These are phyloP conservation scores for Anthopleura xanthogrammica DNA, from an alignment of 92 coral and sea anemone species.

Conservation along the genomic window DNA sequence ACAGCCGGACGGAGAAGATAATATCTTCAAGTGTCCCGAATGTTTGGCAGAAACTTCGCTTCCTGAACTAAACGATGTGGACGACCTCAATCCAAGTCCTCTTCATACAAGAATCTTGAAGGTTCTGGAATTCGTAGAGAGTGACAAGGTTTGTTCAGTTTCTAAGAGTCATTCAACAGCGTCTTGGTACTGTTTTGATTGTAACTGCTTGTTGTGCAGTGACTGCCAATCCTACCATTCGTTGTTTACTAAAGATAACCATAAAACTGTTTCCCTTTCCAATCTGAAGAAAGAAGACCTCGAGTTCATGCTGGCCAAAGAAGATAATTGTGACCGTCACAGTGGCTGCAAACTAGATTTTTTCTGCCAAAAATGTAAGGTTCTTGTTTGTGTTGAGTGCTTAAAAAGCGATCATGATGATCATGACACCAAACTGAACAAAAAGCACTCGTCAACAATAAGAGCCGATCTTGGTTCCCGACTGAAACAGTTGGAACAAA, in stretches of 20 bases:
- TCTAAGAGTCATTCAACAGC: conserved; percentile 18
- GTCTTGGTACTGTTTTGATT: conserved; percentile 18
- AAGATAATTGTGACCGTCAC: conserved; percentile 11
- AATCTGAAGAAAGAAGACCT: conserved; percentile 14
- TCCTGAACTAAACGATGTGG: not conserved
- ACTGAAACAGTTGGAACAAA: not conserved
- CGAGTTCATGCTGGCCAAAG: conserved; percentile 16
- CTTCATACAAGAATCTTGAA: conserved; percentile 21
- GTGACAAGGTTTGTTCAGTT: conserved; percentile 18
- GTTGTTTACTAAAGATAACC: conserved; percentile 15
- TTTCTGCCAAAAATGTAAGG: conserved; percentile 8
- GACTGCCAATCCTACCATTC: conserved; percentile 12
- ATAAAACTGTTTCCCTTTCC: conserved; percentile 2
- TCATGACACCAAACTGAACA: not conserved
- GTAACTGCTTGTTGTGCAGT: conserved; percentile 7
- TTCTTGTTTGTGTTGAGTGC: not conserved
- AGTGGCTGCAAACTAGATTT: not conserved
- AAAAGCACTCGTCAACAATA: not conserved
- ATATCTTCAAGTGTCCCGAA: conserved; percentile 13
- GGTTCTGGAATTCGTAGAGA: conserved; percentile 20
- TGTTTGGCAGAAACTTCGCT: conserved; percentile 1
- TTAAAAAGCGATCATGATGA: not conserved
- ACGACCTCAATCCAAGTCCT: not conserved
- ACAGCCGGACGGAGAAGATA: not conserved
- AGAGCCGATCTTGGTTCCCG: not conserved